These are phyloP conservation scores for Mesocentrotus franciscanus DNA, from an alignment of 53 echinoderm and acorn worm genomes.

Conservation along the genomic window DNA sequence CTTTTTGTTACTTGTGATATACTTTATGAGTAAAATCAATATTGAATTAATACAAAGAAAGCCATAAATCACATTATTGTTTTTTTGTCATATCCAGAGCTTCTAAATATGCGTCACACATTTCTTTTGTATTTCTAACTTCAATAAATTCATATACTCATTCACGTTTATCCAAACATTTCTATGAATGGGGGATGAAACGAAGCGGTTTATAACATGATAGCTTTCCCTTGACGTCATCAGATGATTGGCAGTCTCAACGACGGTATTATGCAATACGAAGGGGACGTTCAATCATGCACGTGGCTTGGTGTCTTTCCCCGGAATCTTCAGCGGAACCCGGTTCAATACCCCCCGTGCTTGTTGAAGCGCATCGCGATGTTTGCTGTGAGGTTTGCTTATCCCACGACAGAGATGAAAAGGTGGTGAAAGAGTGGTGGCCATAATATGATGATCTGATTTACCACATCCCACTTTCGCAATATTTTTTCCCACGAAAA, in stretches of 20 bases:
- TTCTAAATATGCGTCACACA: no score
- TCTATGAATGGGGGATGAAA: not conserved
- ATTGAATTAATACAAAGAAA: no score
- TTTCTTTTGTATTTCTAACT: not conserved
- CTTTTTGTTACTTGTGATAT: no score
- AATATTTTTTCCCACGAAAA: not conserved
- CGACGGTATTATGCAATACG: conserved; percentile 2
- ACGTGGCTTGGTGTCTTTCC: conserved; percentile 19
- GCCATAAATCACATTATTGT: no score
- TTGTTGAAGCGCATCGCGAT: not conserved
- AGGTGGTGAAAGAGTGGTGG: not conserved
- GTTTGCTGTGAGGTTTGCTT: not conserved
- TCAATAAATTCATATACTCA: not conserved
- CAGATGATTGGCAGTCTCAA: not conserved
- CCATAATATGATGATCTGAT: conserved; percentile 6
- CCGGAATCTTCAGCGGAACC: not conserved
- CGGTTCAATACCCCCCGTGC: conserved; percentile 39
- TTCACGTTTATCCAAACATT: not conserved
- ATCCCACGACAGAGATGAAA: conserved; percentile 8
- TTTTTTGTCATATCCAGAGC: no score
- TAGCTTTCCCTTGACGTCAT: not conserved
- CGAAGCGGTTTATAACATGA: not conserved
- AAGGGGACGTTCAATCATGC: not conserved
- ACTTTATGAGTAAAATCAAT: no score
- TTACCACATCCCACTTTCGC: conserved; percentile 49